These are phyloP conservation scores for Drosophila neotestacea DNA, from an alignment of 2,888 invertebrate species.

Conservation along the genomic window DNA sequence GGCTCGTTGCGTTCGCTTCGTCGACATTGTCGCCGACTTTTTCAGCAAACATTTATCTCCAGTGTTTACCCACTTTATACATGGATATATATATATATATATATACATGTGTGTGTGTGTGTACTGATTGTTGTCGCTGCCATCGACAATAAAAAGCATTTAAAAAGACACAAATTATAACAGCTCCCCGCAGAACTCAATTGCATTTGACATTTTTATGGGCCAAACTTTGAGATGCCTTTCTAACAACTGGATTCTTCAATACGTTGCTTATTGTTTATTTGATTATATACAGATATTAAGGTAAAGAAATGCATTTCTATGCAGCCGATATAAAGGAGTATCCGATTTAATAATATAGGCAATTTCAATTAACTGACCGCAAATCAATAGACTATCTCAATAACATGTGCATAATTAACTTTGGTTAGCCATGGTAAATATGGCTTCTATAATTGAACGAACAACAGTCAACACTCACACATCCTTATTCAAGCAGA, in stretches of 20 bases:
- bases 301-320: too few relatives aligned
- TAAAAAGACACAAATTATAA: conserved; percentile 77
- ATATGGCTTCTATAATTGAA: conserved; percentile 29
- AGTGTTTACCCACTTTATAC: conserved; percentile 42
- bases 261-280: background rate
- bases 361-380: conserved; percentile 19
- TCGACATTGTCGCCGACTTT: conserved; percentile 16
- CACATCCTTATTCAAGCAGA: background rate
- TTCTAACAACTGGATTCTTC: conserved; percentile 2
- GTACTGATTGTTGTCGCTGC: conserved; percentile 43
- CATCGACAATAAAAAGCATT: conserved; percentile 75
- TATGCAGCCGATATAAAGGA: background rate
- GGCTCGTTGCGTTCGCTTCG: conserved; percentile 35
- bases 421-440: conserved; percentile 32
- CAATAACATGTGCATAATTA: conserved; percentile 53
- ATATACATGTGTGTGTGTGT: conserved; percentile 19
- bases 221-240: conserved; percentile 9
- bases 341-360: background rate
- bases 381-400: conserved; percentile 33
- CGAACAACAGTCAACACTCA: conserved; percentile 30
- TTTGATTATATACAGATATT: too few relatives aligned
- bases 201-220: conserved; percentile 66
- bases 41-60: conserved; percentile 69
- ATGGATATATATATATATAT: conserved; percentile 4
- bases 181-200: conserved; percentile 43